Evolutionary conservation across 2,888 invertebrate genomes (phyloP).

Genomic region (Apoda limacodes): DNA sequence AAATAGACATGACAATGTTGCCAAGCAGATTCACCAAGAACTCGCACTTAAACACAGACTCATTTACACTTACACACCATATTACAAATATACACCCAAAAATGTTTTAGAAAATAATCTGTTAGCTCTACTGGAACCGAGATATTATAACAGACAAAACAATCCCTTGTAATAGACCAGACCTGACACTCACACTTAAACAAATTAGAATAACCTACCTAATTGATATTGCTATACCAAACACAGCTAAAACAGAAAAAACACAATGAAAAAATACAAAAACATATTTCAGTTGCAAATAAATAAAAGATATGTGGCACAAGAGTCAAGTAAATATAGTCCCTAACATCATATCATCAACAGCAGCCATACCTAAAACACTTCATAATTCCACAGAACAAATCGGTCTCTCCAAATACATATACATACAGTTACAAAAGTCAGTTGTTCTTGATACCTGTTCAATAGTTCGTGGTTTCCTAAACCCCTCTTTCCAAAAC

Average conservation of each 20-base stretch:
- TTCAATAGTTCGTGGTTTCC: no score
- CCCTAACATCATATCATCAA: slow-evolving; percentile 7
- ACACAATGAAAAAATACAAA: slow-evolving; percentile 16
- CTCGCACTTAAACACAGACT: slow-evolving; percentile 8
- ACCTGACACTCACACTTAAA: slow-evolving; percentile 12
- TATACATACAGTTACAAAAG: no score
- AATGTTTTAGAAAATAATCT: slow-evolving; percentile 5
- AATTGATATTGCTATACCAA: slow-evolving; percentile 12
- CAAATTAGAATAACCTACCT: slow-evolving; percentile 11
- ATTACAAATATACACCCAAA: slow-evolving; percentile 12
- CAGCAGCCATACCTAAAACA: slow-evolving; percentile 5
- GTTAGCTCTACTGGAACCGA: slow-evolving; percentile 11
- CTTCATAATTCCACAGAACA: no score
- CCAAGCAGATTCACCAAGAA: slow-evolving; percentile 11
- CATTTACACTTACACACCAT: slow-evolving; percentile 3
- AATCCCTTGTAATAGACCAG: slow-evolving; percentile 12
- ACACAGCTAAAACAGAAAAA: slow-evolving; percentile 14
- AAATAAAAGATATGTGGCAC: slow-evolving; percentile 4
- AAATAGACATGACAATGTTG: slow-evolving; percentile 16
- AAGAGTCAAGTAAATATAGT: slow-evolving; percentile 3
- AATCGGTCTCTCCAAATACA: no score
- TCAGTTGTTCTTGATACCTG: no score
- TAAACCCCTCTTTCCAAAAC: no score
- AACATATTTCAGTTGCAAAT: slow-evolving; percentile 7
- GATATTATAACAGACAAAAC: slow-evolving; percentile 11